Conservation (phyloP, 2,888 invertebrate genomes). For the Drepana falcataria region DNA sequence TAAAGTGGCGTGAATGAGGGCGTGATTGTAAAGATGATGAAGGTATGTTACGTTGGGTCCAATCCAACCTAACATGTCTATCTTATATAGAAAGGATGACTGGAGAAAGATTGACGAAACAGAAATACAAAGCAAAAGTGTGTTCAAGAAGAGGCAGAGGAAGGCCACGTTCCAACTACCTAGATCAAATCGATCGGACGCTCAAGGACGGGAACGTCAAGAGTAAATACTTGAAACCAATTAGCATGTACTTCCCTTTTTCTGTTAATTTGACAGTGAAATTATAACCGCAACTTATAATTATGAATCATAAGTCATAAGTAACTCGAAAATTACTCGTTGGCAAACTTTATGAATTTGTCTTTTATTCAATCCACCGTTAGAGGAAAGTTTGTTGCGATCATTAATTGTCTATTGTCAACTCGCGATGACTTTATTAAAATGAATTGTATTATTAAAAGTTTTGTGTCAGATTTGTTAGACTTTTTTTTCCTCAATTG, state of each 20-base stretch:
- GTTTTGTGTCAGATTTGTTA: neutral
- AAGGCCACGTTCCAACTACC: too few relatives aligned
- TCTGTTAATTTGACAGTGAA: neutral
- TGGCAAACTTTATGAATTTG: conserved; percentile 33
- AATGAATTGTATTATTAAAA: neutral
- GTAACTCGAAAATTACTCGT: conserved; percentile 17
- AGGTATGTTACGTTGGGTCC: too few relatives aligned
- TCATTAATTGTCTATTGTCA: conserved; percentile 42
- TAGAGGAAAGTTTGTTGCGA: conserved; percentile 26
- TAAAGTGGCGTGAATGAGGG: too few relatives aligned
- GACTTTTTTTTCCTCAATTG: neutral
- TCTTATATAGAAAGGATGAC: too few relatives aligned
- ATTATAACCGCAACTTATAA: conserved; percentile 11
- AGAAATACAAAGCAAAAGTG: too few relatives aligned
- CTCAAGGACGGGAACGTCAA: too few relatives aligned
- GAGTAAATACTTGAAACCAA: too few relatives aligned
- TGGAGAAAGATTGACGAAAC: too few relatives aligned
- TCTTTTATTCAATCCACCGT: conserved; percentile 41
- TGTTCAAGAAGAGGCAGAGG: too few relatives aligned
- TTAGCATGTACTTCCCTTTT: too few relatives aligned
- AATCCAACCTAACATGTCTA: neutral
- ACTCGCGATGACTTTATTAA: conserved; percentile 9
- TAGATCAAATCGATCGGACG: too few relatives aligned
- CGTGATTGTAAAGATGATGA: too few relatives aligned
- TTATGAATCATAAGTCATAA: conserved; percentile 19